Evolutionary conservation across 2,888 invertebrate species (phyloP).

Genomic region (Drosophila emarginata): DNA sequence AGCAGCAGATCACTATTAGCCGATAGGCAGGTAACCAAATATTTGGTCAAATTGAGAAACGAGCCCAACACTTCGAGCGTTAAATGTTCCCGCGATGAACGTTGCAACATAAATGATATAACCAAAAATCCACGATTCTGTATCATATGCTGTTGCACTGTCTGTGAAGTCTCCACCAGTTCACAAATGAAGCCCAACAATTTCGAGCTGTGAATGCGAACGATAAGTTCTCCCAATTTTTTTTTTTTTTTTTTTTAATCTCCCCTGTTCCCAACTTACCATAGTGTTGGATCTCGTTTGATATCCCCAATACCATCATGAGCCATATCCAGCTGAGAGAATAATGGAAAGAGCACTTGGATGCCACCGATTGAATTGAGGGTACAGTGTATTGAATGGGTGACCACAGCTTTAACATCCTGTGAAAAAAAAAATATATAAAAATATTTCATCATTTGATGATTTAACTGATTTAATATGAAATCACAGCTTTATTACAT

Average conservation of each 20-base stretch:
- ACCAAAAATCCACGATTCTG: conserved; percentile 99
- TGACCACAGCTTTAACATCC: conserved; percentile 99
- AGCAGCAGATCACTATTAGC: conserved; percentile 95
- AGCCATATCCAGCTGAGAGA: conserved; percentile 97
- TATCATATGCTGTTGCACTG: conserved; percentile 99
- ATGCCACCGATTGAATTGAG: conserved; percentile 99
- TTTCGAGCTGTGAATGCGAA: conserved; percentile 88
- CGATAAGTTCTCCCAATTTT: background rate
- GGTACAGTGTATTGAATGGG: conserved; percentile 99
- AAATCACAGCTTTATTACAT: too few relatives aligned
- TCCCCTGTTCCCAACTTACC: conserved; percentile 85
- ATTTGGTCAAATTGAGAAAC: conserved; percentile 95
- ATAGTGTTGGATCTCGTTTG: conserved; percentile 93
- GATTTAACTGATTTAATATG: background rate
- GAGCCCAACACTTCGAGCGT: conserved; percentile 96
- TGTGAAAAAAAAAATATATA: conserved; percentile 80
- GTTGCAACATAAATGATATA: conserved; percentile 97
- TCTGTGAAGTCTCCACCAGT: conserved; percentile 97
- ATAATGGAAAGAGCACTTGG: conserved; percentile 98
- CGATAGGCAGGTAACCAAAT: conserved; percentile 95
- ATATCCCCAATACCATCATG: conserved; percentile 92
- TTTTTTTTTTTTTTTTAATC: too few relatives aligned
- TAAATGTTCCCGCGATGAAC: conserved; percentile 95
- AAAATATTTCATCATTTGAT: too few relatives aligned
- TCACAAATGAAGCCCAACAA: conserved; percentile 98